These are phyloP conservation scores for Mormyrus hasselquistii DNA, from an alignment of 2,797 vertebrate species.

Conservation along the genomic window DNA sequence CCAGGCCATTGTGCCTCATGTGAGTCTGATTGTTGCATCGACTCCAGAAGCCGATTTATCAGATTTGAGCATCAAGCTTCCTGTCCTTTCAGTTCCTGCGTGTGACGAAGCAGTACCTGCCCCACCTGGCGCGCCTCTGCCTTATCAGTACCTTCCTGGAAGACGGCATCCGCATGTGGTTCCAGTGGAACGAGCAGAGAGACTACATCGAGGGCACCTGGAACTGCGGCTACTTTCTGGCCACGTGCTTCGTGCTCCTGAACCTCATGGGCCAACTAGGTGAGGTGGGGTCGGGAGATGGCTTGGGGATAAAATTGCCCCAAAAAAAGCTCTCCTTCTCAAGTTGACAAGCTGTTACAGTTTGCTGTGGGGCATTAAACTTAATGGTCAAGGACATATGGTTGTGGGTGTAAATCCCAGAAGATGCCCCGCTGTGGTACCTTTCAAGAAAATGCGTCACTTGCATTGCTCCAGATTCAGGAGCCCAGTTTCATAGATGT, in stretches of 20 bases:
- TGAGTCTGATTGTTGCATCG: neutral
- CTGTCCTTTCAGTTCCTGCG: conserved; percentile 50
- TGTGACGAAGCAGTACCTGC: conserved; percentile 61
- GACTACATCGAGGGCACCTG: conserved; percentile 94
- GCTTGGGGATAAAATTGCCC: neutral
- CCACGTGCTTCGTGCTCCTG: conserved; percentile 86
- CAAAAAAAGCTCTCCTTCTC: neutral
- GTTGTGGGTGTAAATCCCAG: neutral
- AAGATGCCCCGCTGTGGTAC: neutral
- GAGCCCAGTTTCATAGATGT: neutral
- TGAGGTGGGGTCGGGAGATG: conserved; percentile 52
- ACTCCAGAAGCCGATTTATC: neutral
- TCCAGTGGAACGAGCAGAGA: conserved; percentile 95
- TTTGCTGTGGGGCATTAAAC: neutral
- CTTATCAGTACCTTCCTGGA: conserved; percentile 77
- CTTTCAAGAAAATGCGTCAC: neutral
- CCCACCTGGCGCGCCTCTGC: conserved; percentile 57
- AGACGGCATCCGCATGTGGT: conserved; percentile 98
- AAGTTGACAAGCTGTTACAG: neutral
- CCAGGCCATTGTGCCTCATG: neutral
- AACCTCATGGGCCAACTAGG: conserved; percentile 92
- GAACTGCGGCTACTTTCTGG: conserved; percentile 89
- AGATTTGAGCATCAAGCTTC: neutral
- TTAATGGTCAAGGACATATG: neutral
- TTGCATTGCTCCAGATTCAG: neutral